phyloP scores from a whole-genome alignment of 1,140 invertebrate species.

The Drosophila watanabei region DNA sequence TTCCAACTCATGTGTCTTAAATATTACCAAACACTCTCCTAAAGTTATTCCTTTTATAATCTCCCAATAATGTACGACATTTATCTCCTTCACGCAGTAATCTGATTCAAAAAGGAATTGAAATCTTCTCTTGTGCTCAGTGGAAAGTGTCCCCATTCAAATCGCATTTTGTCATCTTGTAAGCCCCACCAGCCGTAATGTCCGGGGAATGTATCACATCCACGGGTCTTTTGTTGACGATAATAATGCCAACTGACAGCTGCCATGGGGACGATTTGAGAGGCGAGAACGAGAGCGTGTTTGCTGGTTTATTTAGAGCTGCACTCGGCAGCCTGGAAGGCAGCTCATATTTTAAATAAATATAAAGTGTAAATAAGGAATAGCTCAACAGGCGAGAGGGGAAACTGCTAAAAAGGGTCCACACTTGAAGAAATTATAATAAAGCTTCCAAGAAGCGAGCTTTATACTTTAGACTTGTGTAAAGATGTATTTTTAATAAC shows the following conservation, averaged over 20 bases:
- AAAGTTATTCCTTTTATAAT: not conserved
- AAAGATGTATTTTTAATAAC: not conserved
- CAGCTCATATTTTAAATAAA: constrained; percentile 73
- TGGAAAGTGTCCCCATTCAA: constrained; percentile 30
- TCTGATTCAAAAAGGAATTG: constrained; percentile 13
- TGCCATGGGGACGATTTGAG: constrained; percentile 40
- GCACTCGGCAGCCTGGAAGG: constrained; percentile 37
- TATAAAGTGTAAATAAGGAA: constrained; percentile 57
- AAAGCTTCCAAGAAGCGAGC: no score
- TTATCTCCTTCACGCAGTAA: not conserved
- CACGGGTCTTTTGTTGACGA: constrained; percentile 17
- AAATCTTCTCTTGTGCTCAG: constrained; percentile 16
- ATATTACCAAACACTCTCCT: not conserved
- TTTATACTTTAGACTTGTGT: not conserved
- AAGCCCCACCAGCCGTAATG: not conserved
- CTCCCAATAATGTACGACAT: constrained; percentile 17
- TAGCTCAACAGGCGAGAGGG: constrained; percentile 30
- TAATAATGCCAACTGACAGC: constrained; percentile 52
- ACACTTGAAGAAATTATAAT: not conserved
- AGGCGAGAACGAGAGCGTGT: constrained; percentile 8
- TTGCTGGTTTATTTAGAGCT: constrained; percentile 49
- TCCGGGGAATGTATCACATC: constrained; percentile 31
- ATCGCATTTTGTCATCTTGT: constrained; percentile 25
- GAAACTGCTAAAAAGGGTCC: constrained; percentile 5
- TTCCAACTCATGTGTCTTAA: no score